These are phyloP conservation scores for Diuraphis noxia DNA, from an alignment of 1,140 invertebrate genomes.

Conservation along the genomic window DNA sequence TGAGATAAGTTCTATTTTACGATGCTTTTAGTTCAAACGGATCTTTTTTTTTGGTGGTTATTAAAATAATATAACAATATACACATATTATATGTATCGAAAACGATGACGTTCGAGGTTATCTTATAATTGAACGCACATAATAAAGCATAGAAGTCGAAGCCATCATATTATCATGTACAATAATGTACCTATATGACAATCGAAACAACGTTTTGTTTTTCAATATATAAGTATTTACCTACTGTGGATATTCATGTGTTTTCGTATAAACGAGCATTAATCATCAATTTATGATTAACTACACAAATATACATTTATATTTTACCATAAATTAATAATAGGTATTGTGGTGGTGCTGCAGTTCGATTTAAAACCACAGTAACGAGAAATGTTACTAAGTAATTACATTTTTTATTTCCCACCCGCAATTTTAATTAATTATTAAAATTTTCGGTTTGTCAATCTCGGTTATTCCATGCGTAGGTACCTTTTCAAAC, in stretches of 20 bases:
- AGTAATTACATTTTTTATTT: background rate
- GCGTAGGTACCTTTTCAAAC: background rate
- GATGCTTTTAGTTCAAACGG: background rate
- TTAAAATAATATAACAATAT: background rate
- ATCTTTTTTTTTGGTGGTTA: background rate
- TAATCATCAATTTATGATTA: slow-evolving; percentile 1
- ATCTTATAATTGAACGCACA: background rate
- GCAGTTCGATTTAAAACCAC: background rate
- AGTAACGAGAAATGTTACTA: background rate
- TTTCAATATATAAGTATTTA: slow-evolving; percentile 1
- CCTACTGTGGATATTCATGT: background rate
- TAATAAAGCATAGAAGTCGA: background rate
- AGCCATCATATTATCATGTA: background rate
- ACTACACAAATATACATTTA: no score
- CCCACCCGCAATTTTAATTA: background rate
- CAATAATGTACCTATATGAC: background rate
- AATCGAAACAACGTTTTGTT: background rate
- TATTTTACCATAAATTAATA: background rate
- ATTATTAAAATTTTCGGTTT: background rate
- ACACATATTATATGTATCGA: background rate
- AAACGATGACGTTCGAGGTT: background rate
- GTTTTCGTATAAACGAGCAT: background rate
- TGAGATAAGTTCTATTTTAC: background rate
- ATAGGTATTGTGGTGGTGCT: background rate
- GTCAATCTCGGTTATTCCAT: background rate